These are phyloP conservation scores for Dasyurus viverrinus DNA, from an alignment of 2,113 vertebrate species.

Conservation along the genomic window DNA sequence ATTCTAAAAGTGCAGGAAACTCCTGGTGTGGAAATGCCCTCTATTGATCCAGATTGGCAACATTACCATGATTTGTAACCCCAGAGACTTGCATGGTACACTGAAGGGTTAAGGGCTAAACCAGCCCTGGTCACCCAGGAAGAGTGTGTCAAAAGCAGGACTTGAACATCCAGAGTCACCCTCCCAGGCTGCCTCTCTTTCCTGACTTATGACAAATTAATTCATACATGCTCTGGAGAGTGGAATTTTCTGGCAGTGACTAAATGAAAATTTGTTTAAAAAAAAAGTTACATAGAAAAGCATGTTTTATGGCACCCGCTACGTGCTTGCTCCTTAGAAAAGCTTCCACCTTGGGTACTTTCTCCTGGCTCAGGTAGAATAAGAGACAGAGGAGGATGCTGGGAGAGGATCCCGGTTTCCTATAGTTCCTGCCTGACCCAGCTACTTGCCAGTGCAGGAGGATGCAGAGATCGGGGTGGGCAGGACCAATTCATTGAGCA, in stretches of 20 bases:
- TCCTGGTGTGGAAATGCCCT: not conserved
- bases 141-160: not conserved
- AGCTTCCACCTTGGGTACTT: rapidly evolving
- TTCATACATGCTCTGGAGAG: not conserved
- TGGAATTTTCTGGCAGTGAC: not conserved
- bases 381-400: not conserved
- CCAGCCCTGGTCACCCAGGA: not conserved
- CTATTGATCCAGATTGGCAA: not conserved
- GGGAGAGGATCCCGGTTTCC: not conserved
- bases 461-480: not conserved
- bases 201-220: not conserved
- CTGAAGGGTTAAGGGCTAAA: not conserved
- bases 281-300: not conserved
- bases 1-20: not conserved
- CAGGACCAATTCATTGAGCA: not conserved
- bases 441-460: not conserved
- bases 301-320: not conserved
- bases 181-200: not conserved
- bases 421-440: not conserved
- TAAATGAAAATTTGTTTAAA: not conserved
- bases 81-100: not conserved
- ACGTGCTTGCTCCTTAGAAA: not conserved
- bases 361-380: not conserved
- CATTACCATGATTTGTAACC: not conserved
- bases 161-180: not conserved